A percentile compares a stretch with the other conserved stretches of the same genome.
These are phyloP conservation scores for Cyprinodon tularosa DNA, from an alignment of 2,113 vertebrate genomes.

Conservation along the genomic window DNA sequence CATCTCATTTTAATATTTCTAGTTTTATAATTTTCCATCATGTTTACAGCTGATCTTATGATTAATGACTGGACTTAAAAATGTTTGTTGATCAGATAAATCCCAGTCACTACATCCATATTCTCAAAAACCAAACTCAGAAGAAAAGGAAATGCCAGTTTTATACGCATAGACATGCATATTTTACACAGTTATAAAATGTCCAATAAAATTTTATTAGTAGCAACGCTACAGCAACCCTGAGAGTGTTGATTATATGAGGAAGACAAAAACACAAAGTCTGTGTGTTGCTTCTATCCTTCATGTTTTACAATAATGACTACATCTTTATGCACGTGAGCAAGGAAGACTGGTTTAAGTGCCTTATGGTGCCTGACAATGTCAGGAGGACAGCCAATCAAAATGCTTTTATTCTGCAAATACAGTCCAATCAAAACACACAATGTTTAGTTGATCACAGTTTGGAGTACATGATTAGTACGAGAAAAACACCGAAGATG, in stretches of 20 bases:
- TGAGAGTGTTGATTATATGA: conserved; percentile 18
- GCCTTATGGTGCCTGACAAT: conserved; percentile 3
- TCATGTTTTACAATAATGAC: conserved; percentile 43
- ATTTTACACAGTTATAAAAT: conserved; percentile 45
- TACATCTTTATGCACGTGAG: conserved; percentile 52
- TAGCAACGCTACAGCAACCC: conserved; percentile 14
- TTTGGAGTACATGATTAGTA: background rate
- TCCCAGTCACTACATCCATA: conserved; percentile 31
- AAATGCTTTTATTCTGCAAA: conserved; percentile 3
- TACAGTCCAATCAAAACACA: background rate
- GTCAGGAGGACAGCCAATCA: conserved; percentile 5
- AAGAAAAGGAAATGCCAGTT: conserved; percentile 13
- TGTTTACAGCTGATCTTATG: conserved; percentile 42
- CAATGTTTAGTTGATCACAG: background rate
- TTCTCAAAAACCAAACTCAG: conserved; percentile 18
- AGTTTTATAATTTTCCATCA: conserved; percentile 41
- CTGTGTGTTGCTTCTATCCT: conserved; percentile 30
- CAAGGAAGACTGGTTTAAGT: conserved; percentile 20
- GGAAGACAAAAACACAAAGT: background rate
- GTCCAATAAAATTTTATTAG: conserved; percentile 45
- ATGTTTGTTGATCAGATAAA: conserved; percentile 45
- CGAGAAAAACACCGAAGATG: background rate
- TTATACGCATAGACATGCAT: conserved; percentile 13
- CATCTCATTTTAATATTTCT: conserved; percentile 50
- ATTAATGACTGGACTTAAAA: conserved; percentile 31